Evolutionary conservation across 2,888 invertebrate species (phyloP), one percentile per base, ranked within the genome.

Genomic region (Sisyra nigra): DNA sequence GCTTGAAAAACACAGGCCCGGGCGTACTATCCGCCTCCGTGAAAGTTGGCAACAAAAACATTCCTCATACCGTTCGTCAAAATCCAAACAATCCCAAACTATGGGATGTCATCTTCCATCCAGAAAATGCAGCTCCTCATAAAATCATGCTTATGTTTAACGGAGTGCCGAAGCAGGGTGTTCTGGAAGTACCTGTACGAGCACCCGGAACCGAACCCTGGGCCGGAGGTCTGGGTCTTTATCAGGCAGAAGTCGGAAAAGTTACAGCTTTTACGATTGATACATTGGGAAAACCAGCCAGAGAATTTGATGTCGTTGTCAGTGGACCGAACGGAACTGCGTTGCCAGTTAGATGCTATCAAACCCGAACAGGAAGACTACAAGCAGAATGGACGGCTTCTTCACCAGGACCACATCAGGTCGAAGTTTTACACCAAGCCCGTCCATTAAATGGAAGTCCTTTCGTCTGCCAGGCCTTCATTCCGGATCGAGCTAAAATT

Each of bases 291-390:
- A 70, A 83, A 39, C 79, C 85, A 2, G 85, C 85, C 1, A 69
- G 89, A 44, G 89, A 91, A 58, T 91, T 92, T 57, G 92, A 92
- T 60, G 91, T 92, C 0, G 84, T 92, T 0, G 83, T 96, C 3
- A 63, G 63, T 50, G 60, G 63, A 29, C 63, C 63, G 2, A 59
- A 57, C 1, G 63, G 62, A 15, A 59, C 61, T 6, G 64, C 64
- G 3, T 54, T 63, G 24, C 64, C 64, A 3, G 64, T 64, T 1
- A 63, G 92, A 45, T 94, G 97, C 57, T 93, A 93, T 61, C 92
- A 92, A 58, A 96, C 96, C 47, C 88, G 94, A 56, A 92, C 94
- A 47, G 96, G 96, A 2, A 82, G 92, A 55, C 69, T 94, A 44
- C 80, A 92, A 58, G 96, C 96, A 0, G 97, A 98, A 62, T 98